These are phyloP conservation scores for Holacanthella duospinosa DNA, from an alignment of 2,888 invertebrate species.

Conservation along the genomic window DNA sequence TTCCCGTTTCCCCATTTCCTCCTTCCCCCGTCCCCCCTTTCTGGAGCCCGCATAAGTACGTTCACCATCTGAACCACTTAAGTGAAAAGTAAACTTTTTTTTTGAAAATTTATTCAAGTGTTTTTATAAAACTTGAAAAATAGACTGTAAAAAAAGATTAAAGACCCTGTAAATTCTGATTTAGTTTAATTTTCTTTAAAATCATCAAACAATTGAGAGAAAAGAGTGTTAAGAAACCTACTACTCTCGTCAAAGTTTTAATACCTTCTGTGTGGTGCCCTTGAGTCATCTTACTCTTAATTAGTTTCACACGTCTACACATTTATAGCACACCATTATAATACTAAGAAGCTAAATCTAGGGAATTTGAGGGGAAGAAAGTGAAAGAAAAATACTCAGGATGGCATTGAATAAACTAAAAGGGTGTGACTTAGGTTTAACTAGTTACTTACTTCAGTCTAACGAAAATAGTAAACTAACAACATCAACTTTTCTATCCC, in stretches of 20 bases:
- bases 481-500: background rate
- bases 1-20: too few relatives aligned
- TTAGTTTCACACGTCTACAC: background rate
- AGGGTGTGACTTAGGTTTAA: background rate
- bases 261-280: background rate
- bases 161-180: too few relatives aligned
- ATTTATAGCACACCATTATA: background rate
- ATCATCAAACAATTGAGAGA: background rate
- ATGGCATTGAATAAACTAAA: background rate
- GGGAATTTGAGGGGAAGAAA: background rate
- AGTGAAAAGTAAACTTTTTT: too few relatives aligned
- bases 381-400: background rate
- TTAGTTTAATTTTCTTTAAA: too few relatives aligned
- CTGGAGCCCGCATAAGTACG: too few relatives aligned
- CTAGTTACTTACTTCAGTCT: background rate
- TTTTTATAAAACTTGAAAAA: too few relatives aligned
- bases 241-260: conserved; percentile 4
- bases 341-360: background rate
- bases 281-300: background rate
- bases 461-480: background rate
- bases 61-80: too few relatives aligned
- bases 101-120: too few relatives aligned
- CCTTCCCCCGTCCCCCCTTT: too few relatives aligned
- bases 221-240: background rate
- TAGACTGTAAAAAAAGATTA: too few relatives aligned